Percentiles rank a stretch among this genome's conserved stretches.
These are phyloP conservation scores for Pterobdella sp. DNA, from an alignment of 2,888 invertebrate genomes.

Conservation along the genomic window DNA sequence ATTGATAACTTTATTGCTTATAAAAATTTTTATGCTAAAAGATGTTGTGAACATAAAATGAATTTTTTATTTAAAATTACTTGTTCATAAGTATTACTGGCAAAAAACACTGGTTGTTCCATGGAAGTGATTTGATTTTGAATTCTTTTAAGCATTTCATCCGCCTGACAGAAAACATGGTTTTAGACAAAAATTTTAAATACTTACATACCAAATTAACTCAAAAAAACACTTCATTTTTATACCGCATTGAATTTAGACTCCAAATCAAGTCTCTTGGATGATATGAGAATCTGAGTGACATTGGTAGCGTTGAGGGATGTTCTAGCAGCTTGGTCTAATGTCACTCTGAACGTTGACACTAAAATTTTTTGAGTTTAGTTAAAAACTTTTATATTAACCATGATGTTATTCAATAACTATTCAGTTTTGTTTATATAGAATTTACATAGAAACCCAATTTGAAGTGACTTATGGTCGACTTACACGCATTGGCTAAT, in stretches of 20 bases:
- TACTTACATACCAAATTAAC: not conserved
- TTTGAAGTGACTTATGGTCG: no score
- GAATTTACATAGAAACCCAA: no score
- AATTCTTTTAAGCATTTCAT: conserved; percentile 23
- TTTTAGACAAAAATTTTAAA: not conserved
- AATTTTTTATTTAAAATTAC: no score
- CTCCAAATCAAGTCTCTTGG: not conserved
- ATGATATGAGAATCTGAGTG: conserved; percentile 4
- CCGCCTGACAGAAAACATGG: not conserved
- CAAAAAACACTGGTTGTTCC: conserved; percentile 40
- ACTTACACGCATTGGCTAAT: no score
- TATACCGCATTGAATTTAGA: conserved; percentile 12
- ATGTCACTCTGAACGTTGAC: conserved; percentile 6
- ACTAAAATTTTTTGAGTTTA: not conserved
- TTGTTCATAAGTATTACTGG: conserved; percentile 30
- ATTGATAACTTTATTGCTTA: no score
- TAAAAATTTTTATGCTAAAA: no score
- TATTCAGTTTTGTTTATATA: no score
- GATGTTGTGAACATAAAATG: no score
- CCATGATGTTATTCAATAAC: not conserved
- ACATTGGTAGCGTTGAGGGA: conserved; percentile 15
- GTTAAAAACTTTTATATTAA: not conserved
- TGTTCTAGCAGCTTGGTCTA: conserved; percentile 18
- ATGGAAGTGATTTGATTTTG: conserved; percentile 32
- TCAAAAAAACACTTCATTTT: not conserved